Percentiles rank a stretch among this genome's conserved stretches.
phyloP scores from a whole-genome alignment of 2,888 invertebrate species.

The Ariolimax columbianus region DNA sequence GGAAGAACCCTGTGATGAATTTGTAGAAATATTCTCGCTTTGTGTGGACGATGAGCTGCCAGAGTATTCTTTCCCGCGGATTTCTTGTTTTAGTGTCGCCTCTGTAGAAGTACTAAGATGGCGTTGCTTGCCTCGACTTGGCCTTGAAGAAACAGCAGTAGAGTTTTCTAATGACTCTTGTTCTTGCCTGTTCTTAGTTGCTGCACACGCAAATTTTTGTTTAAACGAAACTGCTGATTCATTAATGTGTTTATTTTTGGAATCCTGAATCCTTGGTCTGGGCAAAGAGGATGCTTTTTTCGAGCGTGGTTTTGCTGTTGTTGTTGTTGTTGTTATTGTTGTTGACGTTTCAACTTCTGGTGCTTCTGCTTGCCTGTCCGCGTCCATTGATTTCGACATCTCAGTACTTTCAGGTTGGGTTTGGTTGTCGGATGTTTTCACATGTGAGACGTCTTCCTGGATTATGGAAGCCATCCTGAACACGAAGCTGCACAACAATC shows the following conservation, averaged over 20 bases:
- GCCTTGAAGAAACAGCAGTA: background rate
- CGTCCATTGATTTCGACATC: background rate
- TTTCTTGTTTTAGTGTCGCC: background rate
- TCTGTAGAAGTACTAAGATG: too few relatives aligned
- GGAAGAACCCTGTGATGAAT: background rate
- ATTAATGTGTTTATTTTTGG: background rate
- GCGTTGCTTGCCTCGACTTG: background rate
- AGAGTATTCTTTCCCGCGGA: background rate
- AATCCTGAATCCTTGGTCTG: background rate
- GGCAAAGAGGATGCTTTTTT: background rate
- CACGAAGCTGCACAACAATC: background rate
- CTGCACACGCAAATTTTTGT: background rate
- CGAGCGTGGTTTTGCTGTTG: background rate
- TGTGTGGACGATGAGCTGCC: background rate
- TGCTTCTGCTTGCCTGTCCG: background rate
- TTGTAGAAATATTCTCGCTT: background rate
- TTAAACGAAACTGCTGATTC: background rate
- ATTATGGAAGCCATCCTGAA: background rate
- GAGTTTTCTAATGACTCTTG: background rate
- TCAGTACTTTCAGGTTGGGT: background rate
- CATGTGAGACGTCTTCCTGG: background rate
- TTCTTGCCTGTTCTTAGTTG: background rate
- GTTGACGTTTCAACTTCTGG: background rate
- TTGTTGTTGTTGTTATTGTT: background rate
- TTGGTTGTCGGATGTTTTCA: background rate